A percentile compares a stretch with the other conserved stretches of the same genome.
phyloP scores from a whole-genome alignment of 2,113 vertebrate genomes.

The Mungos mungo region DNA sequence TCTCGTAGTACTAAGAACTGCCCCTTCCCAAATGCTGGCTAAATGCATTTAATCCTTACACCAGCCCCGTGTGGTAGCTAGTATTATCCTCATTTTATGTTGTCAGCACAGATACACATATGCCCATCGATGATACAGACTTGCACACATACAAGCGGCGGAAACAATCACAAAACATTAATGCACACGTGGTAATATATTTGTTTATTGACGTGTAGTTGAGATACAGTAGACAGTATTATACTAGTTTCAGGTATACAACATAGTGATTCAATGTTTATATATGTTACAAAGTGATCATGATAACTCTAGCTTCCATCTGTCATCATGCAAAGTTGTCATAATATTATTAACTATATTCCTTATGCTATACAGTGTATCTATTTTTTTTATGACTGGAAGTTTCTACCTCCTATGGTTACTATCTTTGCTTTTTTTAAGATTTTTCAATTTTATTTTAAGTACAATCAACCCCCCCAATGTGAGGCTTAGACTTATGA shows the following conservation, averaged over 20 bases:
- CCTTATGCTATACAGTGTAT: not conserved
- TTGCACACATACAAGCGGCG: not conserved
- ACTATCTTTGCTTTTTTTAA: not conserved
- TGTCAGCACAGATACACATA: not conserved
- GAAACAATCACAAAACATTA: not conserved
- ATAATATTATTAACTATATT: not conserved
- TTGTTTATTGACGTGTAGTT: not conserved
- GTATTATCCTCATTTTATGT: not conserved
- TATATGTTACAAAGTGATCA: not conserved
- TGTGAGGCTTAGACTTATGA: not conserved
- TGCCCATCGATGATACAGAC: not conserved
- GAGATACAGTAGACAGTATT: not conserved
- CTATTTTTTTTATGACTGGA: not conserved
- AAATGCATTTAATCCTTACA: conserved; percentile 33
- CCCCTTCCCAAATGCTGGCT: not conserved
- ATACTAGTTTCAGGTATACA: not conserved
- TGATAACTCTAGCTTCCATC: not conserved
- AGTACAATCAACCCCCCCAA: not conserved
- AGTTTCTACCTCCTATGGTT: not conserved
- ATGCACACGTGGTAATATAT: not conserved
- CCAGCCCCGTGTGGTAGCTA: not conserved
- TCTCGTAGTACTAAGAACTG: not conserved
- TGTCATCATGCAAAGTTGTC: not conserved
- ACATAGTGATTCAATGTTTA: not conserved
- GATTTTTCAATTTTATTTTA: not conserved